Percentiles rank a stretch among this genome's conserved stretches.
Evolutionary conservation across 2,113 vertebrate genomes (phyloP).

Genomic region (Oostethus manadensis): DNA sequence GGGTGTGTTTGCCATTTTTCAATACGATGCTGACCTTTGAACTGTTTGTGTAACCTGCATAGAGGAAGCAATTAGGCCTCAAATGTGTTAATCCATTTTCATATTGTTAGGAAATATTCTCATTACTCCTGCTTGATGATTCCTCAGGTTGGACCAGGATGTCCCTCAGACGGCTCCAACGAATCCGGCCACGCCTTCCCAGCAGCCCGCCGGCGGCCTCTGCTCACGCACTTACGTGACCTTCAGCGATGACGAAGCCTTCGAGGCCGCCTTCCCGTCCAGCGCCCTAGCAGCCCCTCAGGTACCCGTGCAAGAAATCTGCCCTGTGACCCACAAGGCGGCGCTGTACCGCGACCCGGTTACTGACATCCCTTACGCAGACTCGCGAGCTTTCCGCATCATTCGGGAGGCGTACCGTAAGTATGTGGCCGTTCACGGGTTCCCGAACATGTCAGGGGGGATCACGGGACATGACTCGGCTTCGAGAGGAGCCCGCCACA

Average conservation of each 20-base stretch:
- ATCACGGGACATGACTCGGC: slow-evolving; percentile 53
- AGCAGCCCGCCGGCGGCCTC: slow-evolving; percentile 62
- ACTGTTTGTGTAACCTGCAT: slow-evolving; percentile 5
- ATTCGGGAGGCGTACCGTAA: slow-evolving; percentile 93
- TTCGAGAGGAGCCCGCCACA: slow-evolving; percentile 71
- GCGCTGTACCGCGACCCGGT: slow-evolving; percentile 90
- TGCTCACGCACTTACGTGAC: slow-evolving; percentile 91
- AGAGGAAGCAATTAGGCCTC: background rate
- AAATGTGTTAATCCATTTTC: slow-evolving; percentile 3
- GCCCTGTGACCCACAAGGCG: slow-evolving; percentile 87
- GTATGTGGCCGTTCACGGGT: slow-evolving; percentile 87
- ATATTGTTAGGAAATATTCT: background rate
- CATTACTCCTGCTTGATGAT: slow-evolving; percentile 3
- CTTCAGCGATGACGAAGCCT: slow-evolving; percentile 87
- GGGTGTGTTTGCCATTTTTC: slow-evolving; percentile 70
- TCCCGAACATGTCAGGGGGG: slow-evolving; percentile 75
- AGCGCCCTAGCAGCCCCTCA: slow-evolving; percentile 48
- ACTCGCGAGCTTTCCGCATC: slow-evolving; percentile 87
- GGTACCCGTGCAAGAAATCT: slow-evolving; percentile 82
- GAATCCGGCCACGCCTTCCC: slow-evolving; percentile 40
- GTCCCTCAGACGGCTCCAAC: slow-evolving; percentile 38
- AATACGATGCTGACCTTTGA: background rate
- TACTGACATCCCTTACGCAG: slow-evolving; percentile 92
- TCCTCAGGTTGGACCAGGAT: slow-evolving; percentile 79
- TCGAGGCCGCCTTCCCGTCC: slow-evolving; percentile 75